These are phyloP conservation scores for Cynaeus angustus DNA, from an alignment of 2,888 invertebrate genomes.

Conservation along the genomic window DNA sequence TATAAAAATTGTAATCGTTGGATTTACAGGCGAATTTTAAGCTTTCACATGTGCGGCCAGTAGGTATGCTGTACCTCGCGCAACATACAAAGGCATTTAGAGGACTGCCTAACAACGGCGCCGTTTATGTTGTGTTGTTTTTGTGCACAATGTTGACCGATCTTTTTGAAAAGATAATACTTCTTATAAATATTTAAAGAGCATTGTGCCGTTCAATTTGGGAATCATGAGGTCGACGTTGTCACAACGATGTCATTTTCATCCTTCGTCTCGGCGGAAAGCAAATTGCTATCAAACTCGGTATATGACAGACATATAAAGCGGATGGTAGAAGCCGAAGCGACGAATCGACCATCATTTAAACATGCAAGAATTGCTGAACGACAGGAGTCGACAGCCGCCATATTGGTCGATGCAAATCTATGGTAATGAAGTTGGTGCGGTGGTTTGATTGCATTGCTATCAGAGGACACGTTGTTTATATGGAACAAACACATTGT, in stretches of 20 bases:
- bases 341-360: conserved; percentile 57
- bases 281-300: conserved; percentile 57
- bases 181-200: conserved; percentile 52
- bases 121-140: background rate
- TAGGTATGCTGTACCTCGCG: background rate
- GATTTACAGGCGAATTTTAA: too few species aligned
- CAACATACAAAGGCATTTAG: background rate
- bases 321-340: conserved; percentile 44
- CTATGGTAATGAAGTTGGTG: conserved; percentile 66
- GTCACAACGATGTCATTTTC: conserved; percentile 52
- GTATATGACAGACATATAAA: conserved; percentile 57
- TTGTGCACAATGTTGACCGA: too few species aligned
- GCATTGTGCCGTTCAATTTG: conserved; percentile 48
- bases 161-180: background rate
- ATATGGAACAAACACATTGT: conserved; percentile 54
- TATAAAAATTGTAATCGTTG: too few species aligned
- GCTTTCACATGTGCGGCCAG: too few species aligned
- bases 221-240: conserved; percentile 45
- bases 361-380: conserved; percentile 64
- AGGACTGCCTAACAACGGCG: conserved; percentile 3
- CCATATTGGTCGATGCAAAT: conserved; percentile 69
- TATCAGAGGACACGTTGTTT: conserved; percentile 58
- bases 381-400: conserved; percentile 62
- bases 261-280: conserved; percentile 54
- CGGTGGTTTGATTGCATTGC: conserved; percentile 61